Evolutionary conservation across 2,888 invertebrate genomes (phyloP).

Genomic region (Nesidiocoris tenuis): DNA sequence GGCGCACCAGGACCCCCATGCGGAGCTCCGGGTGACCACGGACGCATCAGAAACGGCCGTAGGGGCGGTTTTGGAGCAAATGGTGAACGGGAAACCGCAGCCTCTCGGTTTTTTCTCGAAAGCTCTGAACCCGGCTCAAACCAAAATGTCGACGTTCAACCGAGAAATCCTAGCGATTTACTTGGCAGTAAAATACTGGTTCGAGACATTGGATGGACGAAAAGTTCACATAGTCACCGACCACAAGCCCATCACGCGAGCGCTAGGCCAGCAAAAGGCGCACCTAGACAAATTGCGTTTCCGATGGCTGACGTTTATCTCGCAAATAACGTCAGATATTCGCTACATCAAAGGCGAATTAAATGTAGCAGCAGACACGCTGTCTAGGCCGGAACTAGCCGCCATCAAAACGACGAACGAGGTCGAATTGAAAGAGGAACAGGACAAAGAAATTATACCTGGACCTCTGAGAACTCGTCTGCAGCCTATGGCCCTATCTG

Average conservation of each 20-base stretch:
- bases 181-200: neutral
- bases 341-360: neutral
- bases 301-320: neutral
- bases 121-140: neutral
- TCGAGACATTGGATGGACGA: neutral
- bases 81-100: neutral
- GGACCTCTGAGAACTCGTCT: too few species aligned
- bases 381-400: constrained; percentile 49
- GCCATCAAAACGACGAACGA: neutral
- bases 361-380: constrained; percentile 22
- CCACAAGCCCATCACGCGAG: neutral
- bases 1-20: neutral
- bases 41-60: neutral
- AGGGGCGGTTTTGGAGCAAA: neutral
- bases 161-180: neutral
- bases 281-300: neutral
- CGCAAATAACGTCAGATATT: neutral
- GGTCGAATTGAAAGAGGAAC: too few species aligned
- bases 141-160: neutral
- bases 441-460: too few species aligned
- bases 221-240: neutral
- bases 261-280: neutral
- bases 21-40: neutral
- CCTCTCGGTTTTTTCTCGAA: neutral
- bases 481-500: too few species aligned